Conservation (phyloP, 2,113 vertebrate species). For the Cyanoramphus novaezelandiae region DNA sequence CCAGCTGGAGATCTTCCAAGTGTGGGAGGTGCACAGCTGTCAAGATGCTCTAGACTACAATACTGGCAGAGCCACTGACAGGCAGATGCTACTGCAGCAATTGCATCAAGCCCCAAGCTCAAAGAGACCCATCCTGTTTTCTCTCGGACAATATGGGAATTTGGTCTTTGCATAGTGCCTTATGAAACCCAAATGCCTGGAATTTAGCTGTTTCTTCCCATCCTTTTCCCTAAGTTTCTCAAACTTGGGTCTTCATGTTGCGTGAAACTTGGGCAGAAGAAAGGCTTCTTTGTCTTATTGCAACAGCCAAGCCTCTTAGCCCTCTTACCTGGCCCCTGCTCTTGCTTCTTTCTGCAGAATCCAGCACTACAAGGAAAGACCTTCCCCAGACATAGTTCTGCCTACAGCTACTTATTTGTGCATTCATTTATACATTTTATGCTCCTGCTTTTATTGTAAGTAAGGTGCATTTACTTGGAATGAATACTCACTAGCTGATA, state of each 20-base stretch:
- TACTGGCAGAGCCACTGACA: conserved; percentile 34
- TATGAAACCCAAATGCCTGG: conserved; percentile 37
- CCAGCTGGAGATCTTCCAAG: conserved; percentile 50
- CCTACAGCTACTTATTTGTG: background rate
- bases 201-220: background rate
- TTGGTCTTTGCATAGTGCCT: background rate
- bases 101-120: conserved; percentile 13
- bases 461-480: background rate
- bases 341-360: background rate
- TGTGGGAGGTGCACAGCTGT: conserved; percentile 57
- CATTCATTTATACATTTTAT: background rate
- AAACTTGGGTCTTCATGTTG: background rate
- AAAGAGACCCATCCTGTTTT: background rate
- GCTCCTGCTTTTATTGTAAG: background rate
- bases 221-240: background rate
- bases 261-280: background rate
- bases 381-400: background rate
- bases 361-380: background rate
- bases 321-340: background rate
- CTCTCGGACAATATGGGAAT: conserved; percentile 45
- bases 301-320: background rate
- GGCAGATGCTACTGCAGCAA: conserved; percentile 51
- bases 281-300: background rate
- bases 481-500: background rate
- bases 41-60: conserved; percentile 30